Percentiles rank a stretch among this genome's conserved stretches.
These are phyloP conservation scores for Aythya baeri DNA, from an alignment of 2,113 vertebrate genomes.

Conservation along the genomic window DNA sequence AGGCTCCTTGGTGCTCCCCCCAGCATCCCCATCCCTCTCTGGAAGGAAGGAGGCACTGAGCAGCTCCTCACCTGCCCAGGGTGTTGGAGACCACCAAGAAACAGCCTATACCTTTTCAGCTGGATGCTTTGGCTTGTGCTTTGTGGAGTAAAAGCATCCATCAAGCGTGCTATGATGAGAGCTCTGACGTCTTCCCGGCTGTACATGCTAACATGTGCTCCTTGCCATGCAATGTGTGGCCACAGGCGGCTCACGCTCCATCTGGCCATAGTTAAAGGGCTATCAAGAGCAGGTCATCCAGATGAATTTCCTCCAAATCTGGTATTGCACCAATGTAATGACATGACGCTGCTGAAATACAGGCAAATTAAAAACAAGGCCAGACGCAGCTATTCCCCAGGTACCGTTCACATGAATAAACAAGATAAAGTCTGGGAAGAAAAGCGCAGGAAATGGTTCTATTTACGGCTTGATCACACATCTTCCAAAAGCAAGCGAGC, in stretches of 20 bases:
- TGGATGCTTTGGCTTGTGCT: neutral
- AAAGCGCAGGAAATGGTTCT: slow-evolving; percentile 58
- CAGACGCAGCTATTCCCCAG: slow-evolving; percentile 34
- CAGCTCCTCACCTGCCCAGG: neutral
- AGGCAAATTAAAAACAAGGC: slow-evolving; percentile 23
- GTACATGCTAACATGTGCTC: neutral
- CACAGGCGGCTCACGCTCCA: neutral
- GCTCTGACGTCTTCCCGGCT: neutral
- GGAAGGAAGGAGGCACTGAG: neutral
- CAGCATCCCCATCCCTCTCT: neutral
- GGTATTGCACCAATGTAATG: slow-evolving; percentile 30
- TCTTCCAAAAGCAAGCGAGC: slow-evolving; percentile 67
- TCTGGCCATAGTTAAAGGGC: slow-evolving; percentile 43
- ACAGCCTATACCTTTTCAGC: neutral
- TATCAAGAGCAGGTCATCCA: slow-evolving; percentile 33
- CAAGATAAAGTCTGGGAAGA: slow-evolving; percentile 53
- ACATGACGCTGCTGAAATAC: slow-evolving; percentile 8
- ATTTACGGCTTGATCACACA: slow-evolving; percentile 61
- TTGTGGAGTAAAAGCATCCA: neutral
- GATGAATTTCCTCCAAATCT: slow-evolving; percentile 29
- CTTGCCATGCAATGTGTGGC: neutral
- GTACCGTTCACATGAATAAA: slow-evolving; percentile 51
- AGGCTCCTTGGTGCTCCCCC: neutral
- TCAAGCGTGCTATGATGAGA: neutral
- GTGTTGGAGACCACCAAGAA: neutral